phyloP scores from a whole-genome alignment of 2,113 vertebrate species.

The Melanostigma gelatinosum region DNA sequence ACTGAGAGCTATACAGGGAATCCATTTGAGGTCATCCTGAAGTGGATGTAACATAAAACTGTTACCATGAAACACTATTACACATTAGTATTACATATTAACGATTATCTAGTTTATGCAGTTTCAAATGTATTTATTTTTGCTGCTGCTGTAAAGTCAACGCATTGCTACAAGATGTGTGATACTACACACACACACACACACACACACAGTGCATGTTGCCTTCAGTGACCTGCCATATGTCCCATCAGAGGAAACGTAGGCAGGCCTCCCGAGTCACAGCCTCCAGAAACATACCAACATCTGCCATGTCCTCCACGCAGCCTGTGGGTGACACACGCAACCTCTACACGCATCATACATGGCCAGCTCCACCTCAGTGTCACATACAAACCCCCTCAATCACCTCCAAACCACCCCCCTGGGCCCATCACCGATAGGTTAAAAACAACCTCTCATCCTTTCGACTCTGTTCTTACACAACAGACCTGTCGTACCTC shows the following conservation, averaged over 20 bases:
- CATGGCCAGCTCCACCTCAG: slow-evolving; percentile 39
- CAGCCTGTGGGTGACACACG: slow-evolving; percentile 33
- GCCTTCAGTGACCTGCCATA: slow-evolving; percentile 68
- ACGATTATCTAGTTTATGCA: background rate
- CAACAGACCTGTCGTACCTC: slow-evolving; percentile 67
- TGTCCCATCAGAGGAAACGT: slow-evolving; percentile 67
- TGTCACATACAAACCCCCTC: slow-evolving; percentile 44
- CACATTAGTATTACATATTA: background rate
- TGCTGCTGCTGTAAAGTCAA: slow-evolving; percentile 14
- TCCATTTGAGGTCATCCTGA: background rate
- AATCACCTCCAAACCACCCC: slow-evolving; percentile 40
- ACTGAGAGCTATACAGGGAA: background rate
- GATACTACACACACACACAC: slow-evolving; percentile 17
- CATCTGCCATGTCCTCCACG: slow-evolving; percentile 67
- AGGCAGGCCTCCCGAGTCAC: slow-evolving; percentile 52
- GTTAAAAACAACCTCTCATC: slow-evolving; percentile 45
- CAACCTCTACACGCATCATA: slow-evolving; percentile 55
- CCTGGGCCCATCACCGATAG: slow-evolving; percentile 48
- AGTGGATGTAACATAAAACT: background rate
- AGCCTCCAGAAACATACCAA: slow-evolving; percentile 60
- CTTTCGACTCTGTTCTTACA: slow-evolving; percentile 53
- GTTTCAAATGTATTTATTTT: background rate
- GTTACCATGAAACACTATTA: background rate
- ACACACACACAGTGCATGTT: slow-evolving; percentile 19
- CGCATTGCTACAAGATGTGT: slow-evolving; percentile 31